Base-by-base conservation (phyloP, 2,888 invertebrate species). In the Tipula unca region DNA sequence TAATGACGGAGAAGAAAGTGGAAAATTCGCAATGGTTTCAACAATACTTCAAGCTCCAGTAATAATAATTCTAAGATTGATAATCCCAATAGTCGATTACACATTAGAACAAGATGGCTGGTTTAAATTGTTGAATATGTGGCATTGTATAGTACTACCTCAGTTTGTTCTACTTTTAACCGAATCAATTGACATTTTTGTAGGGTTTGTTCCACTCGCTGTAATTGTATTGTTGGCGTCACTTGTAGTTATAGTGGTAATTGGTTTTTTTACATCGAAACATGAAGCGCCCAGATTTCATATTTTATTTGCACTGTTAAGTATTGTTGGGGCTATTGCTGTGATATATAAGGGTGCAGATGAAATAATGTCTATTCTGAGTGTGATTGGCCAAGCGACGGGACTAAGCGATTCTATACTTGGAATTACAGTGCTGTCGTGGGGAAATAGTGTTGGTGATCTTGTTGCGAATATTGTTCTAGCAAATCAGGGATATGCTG, bases 381-480 rank as follows among this genome's bases (percentile, higher is more conserved):
- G 92, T 89, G 91, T 93, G 85, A 88, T 94, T 86, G 94, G 94
- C 48, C 91, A 93, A 84, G 91, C 93, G n/a, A 91, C 93, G 85
- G 90, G 91, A 85, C 90, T 93, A 85, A 93, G 93, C 87, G 91
- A 92, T 87, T 92, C 93, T 10, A 92, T 94, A 88, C 90, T 95
- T 39, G 94, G 94, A 5, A 90, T 94, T 86, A 94, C 94, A 0
- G 89, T 94, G 17, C 90, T 94, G 32, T 93, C 94, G 0, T 94
- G 94, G 94, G 94, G 94, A 25, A 93, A 94, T 89, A 92, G 93
- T 87, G 89, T 94, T 84, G 89, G 89, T 6, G 89, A 90, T 86
- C 85, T 89, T 36, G 92, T 95, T 87, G 91, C 94, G 1, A 93
- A 94, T 88, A 88, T 93, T 0, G 89, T 93, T 5, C 91, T 95